Base-by-base conservation (phyloP, 2,113 vertebrate species). In the Etheostoma cragini region DNA sequence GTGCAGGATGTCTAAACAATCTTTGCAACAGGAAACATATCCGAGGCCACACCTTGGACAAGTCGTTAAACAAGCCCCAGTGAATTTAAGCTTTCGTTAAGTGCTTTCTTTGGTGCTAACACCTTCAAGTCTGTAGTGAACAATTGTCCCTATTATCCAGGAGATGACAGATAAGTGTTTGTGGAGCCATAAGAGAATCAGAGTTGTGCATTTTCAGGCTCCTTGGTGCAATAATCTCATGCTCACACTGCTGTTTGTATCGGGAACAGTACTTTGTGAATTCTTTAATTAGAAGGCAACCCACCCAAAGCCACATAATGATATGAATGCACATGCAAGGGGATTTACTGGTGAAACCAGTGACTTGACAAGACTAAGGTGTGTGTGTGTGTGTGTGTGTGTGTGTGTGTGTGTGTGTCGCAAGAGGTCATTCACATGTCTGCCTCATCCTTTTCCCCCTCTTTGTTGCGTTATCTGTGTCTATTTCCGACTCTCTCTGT, bases 381-480 rank as follows among this genome's bases (percentile, higher is more conserved):
- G 69, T 72, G 81, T 64, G 56, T 76, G 66, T 38, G 38, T 45
- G 78, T 72, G 69, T 65, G 74, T 76, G 47, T 80, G 76, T 83
- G 68, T 76, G 75, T 61, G 61, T 57, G 53, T 81, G 67, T 72
- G 81, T 56, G 66, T 75, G 60, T 64, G 54, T 74, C 38, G 52
- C 2, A 8, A 67, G 67, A 70, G 63, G 77, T 80, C 78, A 82
- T 66, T 90, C 80, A 68, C 83, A 77, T 89, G 91, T 88, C 84
- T 83, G 61, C 81, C 82, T 91, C 77, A 69, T 80, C 66, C 87
- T 75, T 80, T 80, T 38, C 54, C 54, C 54, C 74, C 77, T 86
- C 78, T 90, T 90, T 92, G 89, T 91, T 84, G 82, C 21, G 79
- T 90, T 92, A 92, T 91, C 91, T 88, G 79, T 89, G 91, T 89